phyloP scores from a whole-genome alignment of 2,113 vertebrate species.

The Neolamprologus ventralis region DNA sequence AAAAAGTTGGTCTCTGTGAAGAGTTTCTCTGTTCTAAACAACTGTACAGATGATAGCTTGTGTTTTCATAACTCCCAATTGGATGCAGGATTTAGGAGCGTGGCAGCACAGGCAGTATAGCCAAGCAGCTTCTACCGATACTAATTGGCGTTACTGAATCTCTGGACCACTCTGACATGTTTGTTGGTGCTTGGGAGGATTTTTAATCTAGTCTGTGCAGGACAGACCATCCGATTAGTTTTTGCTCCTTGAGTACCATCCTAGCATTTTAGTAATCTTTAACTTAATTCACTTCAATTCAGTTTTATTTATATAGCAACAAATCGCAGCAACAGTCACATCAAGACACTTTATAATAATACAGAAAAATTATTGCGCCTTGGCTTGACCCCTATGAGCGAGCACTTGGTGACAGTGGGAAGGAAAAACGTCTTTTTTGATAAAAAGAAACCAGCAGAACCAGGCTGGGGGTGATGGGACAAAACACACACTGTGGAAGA shows the following conservation, averaged over 20 bases:
- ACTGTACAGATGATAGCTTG: background rate
- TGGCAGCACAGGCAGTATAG: background rate
- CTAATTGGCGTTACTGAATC: background rate
- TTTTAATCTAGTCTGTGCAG: background rate
- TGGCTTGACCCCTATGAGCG: background rate
- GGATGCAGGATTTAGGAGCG: background rate
- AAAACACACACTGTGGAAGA: background rate
- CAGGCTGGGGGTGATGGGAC: background rate
- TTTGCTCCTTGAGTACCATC: background rate
- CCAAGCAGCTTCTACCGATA: accelerated
- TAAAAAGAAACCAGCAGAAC: background rate
- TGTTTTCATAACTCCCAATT: background rate
- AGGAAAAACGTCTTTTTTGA: background rate
- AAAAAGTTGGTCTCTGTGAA: background rate
- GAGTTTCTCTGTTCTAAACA: background rate
- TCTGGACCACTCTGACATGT: background rate
- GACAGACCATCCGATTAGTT: background rate
- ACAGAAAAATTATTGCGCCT: accelerated
- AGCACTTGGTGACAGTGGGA: background rate
- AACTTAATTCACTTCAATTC: background rate
- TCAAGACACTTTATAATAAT: background rate
- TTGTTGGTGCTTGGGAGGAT: background rate
- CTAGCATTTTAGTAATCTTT: background rate
- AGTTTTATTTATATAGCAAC: background rate
- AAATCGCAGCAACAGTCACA: background rate